phyloP scores from a whole-genome alignment of 1,140 invertebrate genomes.

The Dreissena polymorpha region DNA sequence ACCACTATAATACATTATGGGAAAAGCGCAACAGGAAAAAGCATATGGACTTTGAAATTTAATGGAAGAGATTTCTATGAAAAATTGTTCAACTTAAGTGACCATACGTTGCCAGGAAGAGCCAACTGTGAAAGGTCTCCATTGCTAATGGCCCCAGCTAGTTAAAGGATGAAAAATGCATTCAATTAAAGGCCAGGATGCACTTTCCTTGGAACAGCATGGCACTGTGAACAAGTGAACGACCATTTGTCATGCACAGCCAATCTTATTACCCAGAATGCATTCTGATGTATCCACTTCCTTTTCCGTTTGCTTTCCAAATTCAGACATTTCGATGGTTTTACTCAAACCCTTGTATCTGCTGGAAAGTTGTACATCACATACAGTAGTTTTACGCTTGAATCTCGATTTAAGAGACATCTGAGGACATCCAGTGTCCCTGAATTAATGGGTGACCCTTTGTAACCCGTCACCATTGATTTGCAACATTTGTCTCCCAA shows the following conservation, averaged over 20 bases:
- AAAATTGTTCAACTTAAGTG: too few relatives aligned
- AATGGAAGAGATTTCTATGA: too few relatives aligned
- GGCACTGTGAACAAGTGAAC: too few relatives aligned
- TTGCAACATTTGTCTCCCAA: conserved; percentile 14
- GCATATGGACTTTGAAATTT: too few relatives aligned
- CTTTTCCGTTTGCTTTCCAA: conserved; percentile 5
- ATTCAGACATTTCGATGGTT: neutral
- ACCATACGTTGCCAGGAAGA: too few relatives aligned
- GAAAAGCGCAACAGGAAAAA: too few relatives aligned
- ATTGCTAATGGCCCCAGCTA: too few relatives aligned
- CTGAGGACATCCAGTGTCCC: conserved; percentile 14
- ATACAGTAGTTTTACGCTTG: neutral
- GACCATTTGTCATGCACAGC: conserved; percentile 26
- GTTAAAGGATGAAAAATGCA: too few relatives aligned
- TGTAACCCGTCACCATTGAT: conserved; percentile 13
- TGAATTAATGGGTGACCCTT: conserved; percentile 39
- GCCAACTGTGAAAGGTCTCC: too few relatives aligned
- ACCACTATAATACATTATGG: too few relatives aligned
- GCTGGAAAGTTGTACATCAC: neutral
- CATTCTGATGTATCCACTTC: conserved; percentile 3
- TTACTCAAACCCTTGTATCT: neutral
- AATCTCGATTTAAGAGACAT: conserved; percentile 28
- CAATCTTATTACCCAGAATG: conserved; percentile 44
- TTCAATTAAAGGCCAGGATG: too few relatives aligned
- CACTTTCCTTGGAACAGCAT: too few relatives aligned